Evolutionary conservation across 23 tunicate genomes (phyloP).

Genomic region (Halocynthia roretzi): DNA sequence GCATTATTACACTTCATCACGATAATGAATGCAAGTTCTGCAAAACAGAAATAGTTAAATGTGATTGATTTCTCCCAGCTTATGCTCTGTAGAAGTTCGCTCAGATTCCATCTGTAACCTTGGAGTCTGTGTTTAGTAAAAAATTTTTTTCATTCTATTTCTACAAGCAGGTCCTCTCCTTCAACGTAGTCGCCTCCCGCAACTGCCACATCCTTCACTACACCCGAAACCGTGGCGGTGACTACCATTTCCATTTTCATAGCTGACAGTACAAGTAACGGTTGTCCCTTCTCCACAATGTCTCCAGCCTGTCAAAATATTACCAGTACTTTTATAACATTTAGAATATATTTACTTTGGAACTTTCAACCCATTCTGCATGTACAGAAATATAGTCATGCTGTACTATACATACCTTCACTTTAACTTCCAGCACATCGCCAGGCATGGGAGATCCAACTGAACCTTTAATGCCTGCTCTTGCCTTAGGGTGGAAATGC

Average conservation of each 20-base stretch:
- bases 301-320: constrained; percentile 55
- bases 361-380: background rate
- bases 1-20: too few relatives aligned
- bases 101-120: too few relatives aligned
- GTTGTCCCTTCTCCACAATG: constrained; percentile 76
- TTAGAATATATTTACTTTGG: constrained; percentile 1
- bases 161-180: constrained; percentile 83
- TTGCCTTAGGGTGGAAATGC: constrained; percentile 95
- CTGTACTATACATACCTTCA: constrained; percentile 40
- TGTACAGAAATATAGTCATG: too few relatives aligned
- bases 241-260: constrained; percentile 99
- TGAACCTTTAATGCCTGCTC: constrained; percentile 82
- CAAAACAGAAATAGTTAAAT: too few relatives aligned
- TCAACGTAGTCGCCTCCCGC: constrained; percentile 58
- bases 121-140: background rate
- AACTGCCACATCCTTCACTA: constrained; percentile 52
- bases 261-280: constrained; percentile 81
- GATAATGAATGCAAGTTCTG: too few relatives aligned
- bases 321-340: background rate
- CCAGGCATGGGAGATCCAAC: constrained; percentile 99
- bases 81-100: too few relatives aligned
- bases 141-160: constrained; percentile 44
- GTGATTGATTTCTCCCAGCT: too few relatives aligned
- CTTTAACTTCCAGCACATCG: constrained; percentile 82
- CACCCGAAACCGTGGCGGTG: constrained; percentile 72